A percentile compares a stretch with the other conserved stretches of the same genome.
Evolutionary conservation across 2,888 invertebrate species (phyloP).

Genomic region (Orthonevra nobilis): DNA sequence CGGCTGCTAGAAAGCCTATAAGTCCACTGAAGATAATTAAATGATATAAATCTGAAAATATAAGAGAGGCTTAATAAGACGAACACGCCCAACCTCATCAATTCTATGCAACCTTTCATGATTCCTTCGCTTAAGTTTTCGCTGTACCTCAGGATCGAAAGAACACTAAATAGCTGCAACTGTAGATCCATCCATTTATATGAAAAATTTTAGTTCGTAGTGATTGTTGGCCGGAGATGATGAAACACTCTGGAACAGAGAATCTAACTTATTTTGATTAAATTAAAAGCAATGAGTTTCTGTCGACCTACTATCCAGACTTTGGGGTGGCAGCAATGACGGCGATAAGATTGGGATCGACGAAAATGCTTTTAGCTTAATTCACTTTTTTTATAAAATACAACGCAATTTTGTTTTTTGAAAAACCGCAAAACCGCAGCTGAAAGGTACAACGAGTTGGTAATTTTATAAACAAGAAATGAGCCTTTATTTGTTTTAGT

Average conservation of each 20-base stretch:
- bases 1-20: constrained; percentile 2
- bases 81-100: no score
- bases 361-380: constrained; percentile 31
- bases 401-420: no score
- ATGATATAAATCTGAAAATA: constrained; percentile 11
- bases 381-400: no score
- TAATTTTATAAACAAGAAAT: no score
- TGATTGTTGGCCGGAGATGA: neutral
- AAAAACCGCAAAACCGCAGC: no score
- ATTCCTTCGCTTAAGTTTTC: neutral
- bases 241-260: constrained; percentile 13
- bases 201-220: neutral
- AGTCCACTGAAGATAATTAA: neutral
- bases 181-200: neutral
- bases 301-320: neutral
- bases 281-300: neutral
- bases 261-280: constrained; percentile 44
- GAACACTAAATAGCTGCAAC: constrained; percentile 6
- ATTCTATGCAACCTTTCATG: constrained; percentile 33
- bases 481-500: no score
- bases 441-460: no score
- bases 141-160: constrained; percentile 9
- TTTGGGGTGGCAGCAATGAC: constrained; percentile 66
- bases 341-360: constrained; percentile 59
- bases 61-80: no score